Base-by-base conservation (phyloP, 2,888 invertebrate species). In the Mythimna albipuncta region DNA sequence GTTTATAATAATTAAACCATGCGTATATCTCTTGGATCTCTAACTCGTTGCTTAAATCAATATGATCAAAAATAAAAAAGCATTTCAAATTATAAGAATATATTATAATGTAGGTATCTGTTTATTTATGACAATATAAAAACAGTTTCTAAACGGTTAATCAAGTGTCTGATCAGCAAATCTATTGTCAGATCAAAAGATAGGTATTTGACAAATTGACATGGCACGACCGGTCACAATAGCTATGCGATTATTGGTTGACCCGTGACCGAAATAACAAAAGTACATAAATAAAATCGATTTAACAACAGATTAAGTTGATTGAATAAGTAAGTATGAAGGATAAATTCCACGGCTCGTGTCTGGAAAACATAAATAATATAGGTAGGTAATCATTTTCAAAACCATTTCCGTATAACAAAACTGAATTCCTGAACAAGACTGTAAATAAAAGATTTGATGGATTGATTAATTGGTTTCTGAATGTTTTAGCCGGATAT, bases 401-500 rank as follows among this genome's bases (percentile, higher is more conserved):
- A 63, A 75, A 64, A 54, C 38, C 41, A 72, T 79, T 79, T 79
- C 75, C 79, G 59, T 64, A 41, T n/a, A n/a, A 7, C 21, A 54
- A 78, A 59, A 47, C 63, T 50, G 21, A 63, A 79, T 79, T 59
- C 21, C 58, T 69, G 59, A 19, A 61, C 16, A 47, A 61, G 35
- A 32, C 38, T 41, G 11, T 4, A 72, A 66, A 62, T 50, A 71
- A 81, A 64, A 32, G 58, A 77, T 57, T 72, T 68, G 2, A 54
- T 52, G 41, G 16, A 67, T 32, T 47, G 50, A 62, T 41, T 81
- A 44, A 55, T 65, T 55, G 11, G 3, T 47, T 54, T 58, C 11
- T 64, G 1, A 64, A 59, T 55, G 50, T 19, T 70, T 55, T 35
- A 64, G n/a, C 54, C 55, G 81, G 64, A 71, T 61, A 26, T 61